Percentiles rank a stretch among this genome's conserved stretches.
phyloP scores from a whole-genome alignment of 2,888 invertebrate species.

The Tetropium fuscum region DNA sequence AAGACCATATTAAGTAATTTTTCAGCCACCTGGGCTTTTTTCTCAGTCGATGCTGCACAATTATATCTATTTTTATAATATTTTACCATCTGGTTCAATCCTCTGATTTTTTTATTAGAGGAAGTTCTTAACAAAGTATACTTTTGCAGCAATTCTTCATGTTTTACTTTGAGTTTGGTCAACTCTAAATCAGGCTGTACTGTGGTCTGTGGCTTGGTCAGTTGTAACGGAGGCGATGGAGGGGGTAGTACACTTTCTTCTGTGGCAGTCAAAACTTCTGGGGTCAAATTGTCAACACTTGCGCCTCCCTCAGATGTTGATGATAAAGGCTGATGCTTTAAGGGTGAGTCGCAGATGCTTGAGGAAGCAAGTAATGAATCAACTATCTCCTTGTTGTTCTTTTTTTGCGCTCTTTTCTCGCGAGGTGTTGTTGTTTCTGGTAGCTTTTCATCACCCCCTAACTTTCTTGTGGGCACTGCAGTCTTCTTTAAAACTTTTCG shows the following conservation, averaged over 20 bases:
- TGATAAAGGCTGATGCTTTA: background rate
- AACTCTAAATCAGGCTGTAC: no score
- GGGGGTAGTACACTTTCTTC: background rate
- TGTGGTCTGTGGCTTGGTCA: background rate
- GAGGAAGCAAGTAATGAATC: background rate
- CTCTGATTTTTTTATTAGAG: background rate
- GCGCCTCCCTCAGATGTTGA: background rate
- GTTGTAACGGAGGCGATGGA: background rate
- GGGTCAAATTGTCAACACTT: background rate
- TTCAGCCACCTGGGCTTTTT: background rate
- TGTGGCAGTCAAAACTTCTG: background rate
- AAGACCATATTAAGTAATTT: background rate
- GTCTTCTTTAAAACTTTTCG: background rate
- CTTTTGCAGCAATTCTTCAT: background rate
- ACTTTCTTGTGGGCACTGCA: background rate
- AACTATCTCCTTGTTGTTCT: background rate
- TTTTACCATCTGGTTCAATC: background rate
- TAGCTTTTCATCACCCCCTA: background rate
- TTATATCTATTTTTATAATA: constrained; percentile 1
- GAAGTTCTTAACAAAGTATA: no score
- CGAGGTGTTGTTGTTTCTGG: background rate
- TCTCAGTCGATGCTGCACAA: background rate
- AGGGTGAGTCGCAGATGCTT: background rate
- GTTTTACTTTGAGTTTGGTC: no score
- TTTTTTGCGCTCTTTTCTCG: background rate